Conservation (phyloP, 2,113 vertebrate genomes). For the Myotis lucifugus region DNA sequence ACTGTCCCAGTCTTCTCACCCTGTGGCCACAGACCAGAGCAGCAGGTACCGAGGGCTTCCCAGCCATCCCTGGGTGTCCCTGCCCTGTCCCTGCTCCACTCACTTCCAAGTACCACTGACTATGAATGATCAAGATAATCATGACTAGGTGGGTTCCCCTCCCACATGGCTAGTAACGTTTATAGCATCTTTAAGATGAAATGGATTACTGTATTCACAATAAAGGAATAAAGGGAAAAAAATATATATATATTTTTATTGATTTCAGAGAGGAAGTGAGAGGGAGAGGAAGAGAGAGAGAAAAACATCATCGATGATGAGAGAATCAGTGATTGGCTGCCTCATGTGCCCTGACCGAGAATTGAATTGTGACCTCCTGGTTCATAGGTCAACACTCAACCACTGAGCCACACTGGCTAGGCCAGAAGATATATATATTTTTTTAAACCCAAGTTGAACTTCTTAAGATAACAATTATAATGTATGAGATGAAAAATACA, state of each 20-base stretch:
- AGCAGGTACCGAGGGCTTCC: not conserved
- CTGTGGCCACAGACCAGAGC: not conserved
- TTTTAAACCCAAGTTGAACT: not conserved
- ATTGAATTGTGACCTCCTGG: too few relatives aligned
- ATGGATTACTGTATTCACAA: not conserved
- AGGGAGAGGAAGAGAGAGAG: too few relatives aligned
- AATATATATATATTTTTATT: too few relatives aligned
- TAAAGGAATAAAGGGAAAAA: not conserved
- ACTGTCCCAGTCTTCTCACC: not conserved
- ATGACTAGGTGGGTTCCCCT: too few relatives aligned
- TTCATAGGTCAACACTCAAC: too few relatives aligned
- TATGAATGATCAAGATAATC: not conserved
- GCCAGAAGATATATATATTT: too few relatives aligned
- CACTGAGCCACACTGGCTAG: too few relatives aligned
- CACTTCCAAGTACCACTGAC: accelerated
- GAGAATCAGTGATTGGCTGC: too few relatives aligned
- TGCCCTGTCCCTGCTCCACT: not conserved
- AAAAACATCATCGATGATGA: too few relatives aligned
- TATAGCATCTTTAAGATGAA: not conserved
- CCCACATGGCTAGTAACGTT: not conserved
- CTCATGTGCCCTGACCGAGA: too few relatives aligned
- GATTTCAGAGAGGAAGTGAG: too few relatives aligned
- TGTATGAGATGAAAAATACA: not conserved
- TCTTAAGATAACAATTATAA: not conserved
- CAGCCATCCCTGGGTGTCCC: too few relatives aligned